Conservation (phyloP, 2,888 invertebrate genomes). For the Dasypogon diadema region DNA sequence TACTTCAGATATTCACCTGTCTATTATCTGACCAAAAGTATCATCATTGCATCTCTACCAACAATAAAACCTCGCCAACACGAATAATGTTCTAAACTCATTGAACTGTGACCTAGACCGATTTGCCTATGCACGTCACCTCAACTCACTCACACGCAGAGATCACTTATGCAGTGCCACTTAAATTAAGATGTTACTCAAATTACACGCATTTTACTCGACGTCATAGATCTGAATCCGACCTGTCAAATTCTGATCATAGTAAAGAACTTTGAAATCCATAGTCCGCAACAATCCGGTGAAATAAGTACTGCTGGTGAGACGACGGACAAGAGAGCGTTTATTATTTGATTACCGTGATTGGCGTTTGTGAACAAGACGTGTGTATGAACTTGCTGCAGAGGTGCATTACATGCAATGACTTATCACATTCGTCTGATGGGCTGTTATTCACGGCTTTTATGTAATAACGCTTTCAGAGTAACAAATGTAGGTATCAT, state of each 20-base stretch:
- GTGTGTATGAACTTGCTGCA: neutral
- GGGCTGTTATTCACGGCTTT: conserved; percentile 36
- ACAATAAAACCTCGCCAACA: no score
- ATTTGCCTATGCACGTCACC: neutral
- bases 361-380: conserved; percentile 36
- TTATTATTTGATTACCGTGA: conserved; percentile 46
- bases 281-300: conserved; percentile 3
- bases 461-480: conserved; percentile 33
- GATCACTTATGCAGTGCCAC: conserved; percentile 7
- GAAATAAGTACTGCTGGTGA: neutral
- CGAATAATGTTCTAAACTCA: neutral
- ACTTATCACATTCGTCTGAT: conserved; percentile 38
- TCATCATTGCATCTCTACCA: no score
- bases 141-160: neutral
- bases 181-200: conserved; percentile 39
- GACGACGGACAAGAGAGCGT: conserved; percentile 11
- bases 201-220: conserved; percentile 40
- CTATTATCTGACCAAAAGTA: no score
- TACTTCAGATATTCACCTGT: no score
- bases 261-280: neutral
- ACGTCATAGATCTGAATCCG: conserved; percentile 36
- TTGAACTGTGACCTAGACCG: conserved; percentile 28
- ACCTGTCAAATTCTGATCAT: conserved; percentile 19
- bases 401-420: conserved; percentile 41
- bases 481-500: conserved; percentile 31